phyloP scores from a whole-genome alignment of 2,797 vertebrate genomes.

The Galagoides demidoff region DNA sequence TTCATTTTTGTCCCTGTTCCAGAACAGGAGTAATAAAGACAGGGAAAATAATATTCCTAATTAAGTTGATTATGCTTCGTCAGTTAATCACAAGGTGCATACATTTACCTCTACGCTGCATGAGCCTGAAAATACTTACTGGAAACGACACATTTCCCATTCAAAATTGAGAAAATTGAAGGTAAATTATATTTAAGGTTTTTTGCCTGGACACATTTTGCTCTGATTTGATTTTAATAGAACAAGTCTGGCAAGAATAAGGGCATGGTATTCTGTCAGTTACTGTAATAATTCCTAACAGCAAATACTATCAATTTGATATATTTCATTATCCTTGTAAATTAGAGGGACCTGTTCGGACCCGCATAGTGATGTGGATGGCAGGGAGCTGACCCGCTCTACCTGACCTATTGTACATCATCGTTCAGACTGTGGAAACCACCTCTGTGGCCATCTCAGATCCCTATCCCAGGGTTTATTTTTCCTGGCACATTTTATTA shows the following conservation, averaged over 20 bases:
- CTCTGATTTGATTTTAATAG: constrained; percentile 61
- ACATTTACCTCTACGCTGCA: not conserved
- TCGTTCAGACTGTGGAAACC: not conserved
- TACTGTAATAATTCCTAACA: not conserved
- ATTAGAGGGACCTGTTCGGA: not conserved
- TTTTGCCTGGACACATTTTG: constrained; percentile 56
- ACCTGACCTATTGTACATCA: not conserved
- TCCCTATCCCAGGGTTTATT: not conserved
- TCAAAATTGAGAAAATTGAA: not conserved
- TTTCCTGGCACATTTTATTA: not conserved
- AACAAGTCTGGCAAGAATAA: constrained; percentile 35
- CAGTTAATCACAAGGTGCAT: constrained; percentile 49
- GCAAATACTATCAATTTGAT: not conserved
- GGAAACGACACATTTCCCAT: constrained; percentile 10
- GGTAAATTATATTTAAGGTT: constrained; percentile 11
- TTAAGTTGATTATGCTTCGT: constrained; percentile 57
- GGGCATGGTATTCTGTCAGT: not conserved
- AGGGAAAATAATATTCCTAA: constrained; percentile 68
- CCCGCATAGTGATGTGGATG: not conserved
- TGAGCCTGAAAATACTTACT: not conserved
- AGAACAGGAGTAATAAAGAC: constrained; percentile 5
- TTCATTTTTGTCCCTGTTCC: constrained; percentile 57
- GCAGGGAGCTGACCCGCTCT: rapidly evolving
- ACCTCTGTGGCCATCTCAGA: not conserved
- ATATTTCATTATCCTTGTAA: constrained; percentile 33